These are phyloP conservation scores for Tortrix viridana DNA, from an alignment of 2,888 invertebrate species.

Conservation along the genomic window DNA sequence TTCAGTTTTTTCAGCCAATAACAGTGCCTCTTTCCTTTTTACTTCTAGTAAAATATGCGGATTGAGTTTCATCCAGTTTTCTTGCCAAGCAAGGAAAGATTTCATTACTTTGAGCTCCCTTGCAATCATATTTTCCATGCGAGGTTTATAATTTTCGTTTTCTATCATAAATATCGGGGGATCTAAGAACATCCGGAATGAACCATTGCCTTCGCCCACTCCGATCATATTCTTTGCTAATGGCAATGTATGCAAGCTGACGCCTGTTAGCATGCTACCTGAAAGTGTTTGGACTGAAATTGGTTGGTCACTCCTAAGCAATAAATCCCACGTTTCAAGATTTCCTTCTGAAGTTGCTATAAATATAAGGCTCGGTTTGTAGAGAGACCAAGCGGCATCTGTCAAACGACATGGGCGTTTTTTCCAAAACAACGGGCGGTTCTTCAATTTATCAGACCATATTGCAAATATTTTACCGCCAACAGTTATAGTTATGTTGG, in stretches of 20 bases:
- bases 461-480: slow-evolving; percentile 90
- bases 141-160: slow-evolving; percentile 65
- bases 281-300: slow-evolving; percentile 87
- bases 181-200: slow-evolving; percentile 86
- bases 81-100: slow-evolving; percentile 85
- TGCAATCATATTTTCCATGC: slow-evolving; percentile 75
- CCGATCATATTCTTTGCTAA: slow-evolving; percentile 85
- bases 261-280: slow-evolving; percentile 86
- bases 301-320: slow-evolving; percentile 87
- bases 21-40: slow-evolving; percentile 68
- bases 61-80: slow-evolving; percentile 80
- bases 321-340: slow-evolving; percentile 92
- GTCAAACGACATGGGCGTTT: slow-evolving; percentile 84
- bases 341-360: slow-evolving; percentile 89
- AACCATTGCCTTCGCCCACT: slow-evolving; percentile 88
- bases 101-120: slow-evolving; percentile 81
- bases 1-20: slow-evolving; percentile 73
- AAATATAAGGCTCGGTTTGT: slow-evolving; percentile 88
- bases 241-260: slow-evolving; percentile 84
- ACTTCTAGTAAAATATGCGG: slow-evolving; percentile 68
- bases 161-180: slow-evolving; percentile 82
- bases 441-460: slow-evolving; percentile 87
- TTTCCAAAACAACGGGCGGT: slow-evolving; percentile 87
- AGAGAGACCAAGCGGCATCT: slow-evolving; percentile 89
- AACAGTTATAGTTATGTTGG: slow-evolving; percentile 86